Base-by-base conservation (phyloP, 2,797 vertebrate genomes). In the Eulemur rubriventer region DNA sequence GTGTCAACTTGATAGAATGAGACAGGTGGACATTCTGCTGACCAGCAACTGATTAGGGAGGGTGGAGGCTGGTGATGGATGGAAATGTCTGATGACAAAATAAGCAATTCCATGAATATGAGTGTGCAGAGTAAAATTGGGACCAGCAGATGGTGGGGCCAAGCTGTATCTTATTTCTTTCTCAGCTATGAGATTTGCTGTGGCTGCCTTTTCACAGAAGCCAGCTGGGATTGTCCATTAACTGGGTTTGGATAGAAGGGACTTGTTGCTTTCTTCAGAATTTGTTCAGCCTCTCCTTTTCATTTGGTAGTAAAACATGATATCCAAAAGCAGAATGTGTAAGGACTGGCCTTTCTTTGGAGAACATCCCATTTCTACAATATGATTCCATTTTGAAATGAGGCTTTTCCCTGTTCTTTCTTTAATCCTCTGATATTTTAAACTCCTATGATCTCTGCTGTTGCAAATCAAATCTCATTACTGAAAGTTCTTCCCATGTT, bases 181-280 rank as follows among this genome's bases (percentile, higher is more conserved):
- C 81, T 78, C 55, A 67, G 78, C 78, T 82, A 4, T 61, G 96
- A 93, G 94, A 55, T 72, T 87, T 86, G 59, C 72, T 67, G n/a
- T 97, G 91, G 50, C 82, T 28, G 4, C 48, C 41, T 95, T 70
- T 97, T 96, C 94, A 89, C 33, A 85, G 41, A 79, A 67, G 50
- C 61, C 88, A 96, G 95, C 65, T 86, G 73, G 63, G 87, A 50
- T 93, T 94, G 75, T 91, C 97, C 70, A n/a, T 95, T 95, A 91
- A 48, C 57, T 85, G 75, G 75, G 78, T 79, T 75, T 80, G 96
- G 75, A 89, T 91, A 79, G 86, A 95, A 94, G 57, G 24, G 86
- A 95, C 38, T 93, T 97, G 65, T 38, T 95, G 84, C 76, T 94
- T 95, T 96, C 88, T 95, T 97, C 93, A 94, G 69, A 92, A 93